These are phyloP conservation scores for Aplocera efformata DNA, from an alignment of 2,888 invertebrate genomes.

Conservation along the genomic window DNA sequence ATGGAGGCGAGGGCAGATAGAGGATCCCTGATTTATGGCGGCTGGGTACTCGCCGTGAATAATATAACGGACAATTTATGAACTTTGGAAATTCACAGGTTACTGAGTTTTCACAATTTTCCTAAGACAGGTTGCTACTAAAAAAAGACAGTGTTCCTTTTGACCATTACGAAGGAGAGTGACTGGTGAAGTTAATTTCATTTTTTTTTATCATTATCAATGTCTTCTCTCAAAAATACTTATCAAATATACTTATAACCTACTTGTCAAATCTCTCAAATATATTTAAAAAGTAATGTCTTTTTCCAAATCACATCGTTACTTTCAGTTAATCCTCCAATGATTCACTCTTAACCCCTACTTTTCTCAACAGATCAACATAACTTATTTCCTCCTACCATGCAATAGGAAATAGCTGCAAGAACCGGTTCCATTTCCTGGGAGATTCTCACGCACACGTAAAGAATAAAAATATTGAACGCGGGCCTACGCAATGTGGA, in stretches of 20 bases:
- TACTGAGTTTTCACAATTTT: slow-evolving; percentile 1
- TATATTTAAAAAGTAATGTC: no score
- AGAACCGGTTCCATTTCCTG: slow-evolving; percentile 61
- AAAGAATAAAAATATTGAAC: neutral
- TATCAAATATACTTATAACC: no score
- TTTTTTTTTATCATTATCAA: no score
- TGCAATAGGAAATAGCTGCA: slow-evolving; percentile 60
- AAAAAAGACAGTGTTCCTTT: no score
- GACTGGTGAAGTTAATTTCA: no score
- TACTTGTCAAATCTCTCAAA: no score
- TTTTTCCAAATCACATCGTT: neutral
- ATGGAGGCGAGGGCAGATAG: slow-evolving; percentile 63
- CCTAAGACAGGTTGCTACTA: no score
- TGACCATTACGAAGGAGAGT: no score
- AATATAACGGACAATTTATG: slow-evolving; percentile 63
- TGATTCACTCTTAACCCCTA: slow-evolving; percentile 3
- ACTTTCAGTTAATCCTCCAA: neutral
- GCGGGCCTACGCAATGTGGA: no score
- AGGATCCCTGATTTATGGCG: slow-evolving; percentile 67
- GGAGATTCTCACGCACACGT: slow-evolving; percentile 29
- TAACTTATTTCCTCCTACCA: slow-evolving; percentile 44
- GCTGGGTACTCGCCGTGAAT: slow-evolving; percentile 67
- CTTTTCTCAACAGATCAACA: slow-evolving; percentile 13
- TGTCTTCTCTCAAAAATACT: no score
- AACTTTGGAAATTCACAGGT: slow-evolving; percentile 34